Conservation (phyloP, 2,888 invertebrate genomes). For the Euspilapteryx auroguttella region DNA sequence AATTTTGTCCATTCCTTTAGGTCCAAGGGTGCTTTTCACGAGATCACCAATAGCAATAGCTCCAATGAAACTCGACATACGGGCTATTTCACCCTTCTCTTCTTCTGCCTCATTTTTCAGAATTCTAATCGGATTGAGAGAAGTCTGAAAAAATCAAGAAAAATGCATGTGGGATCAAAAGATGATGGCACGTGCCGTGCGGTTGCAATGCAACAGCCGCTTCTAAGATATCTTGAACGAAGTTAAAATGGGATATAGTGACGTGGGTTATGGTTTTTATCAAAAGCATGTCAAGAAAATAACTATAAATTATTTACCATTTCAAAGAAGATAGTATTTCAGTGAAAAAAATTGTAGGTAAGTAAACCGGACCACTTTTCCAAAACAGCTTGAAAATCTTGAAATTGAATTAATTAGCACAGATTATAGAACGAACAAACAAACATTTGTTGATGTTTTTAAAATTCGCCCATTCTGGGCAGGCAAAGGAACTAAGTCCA, state of each 20-base stretch:
- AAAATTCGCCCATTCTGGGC: too few species aligned
- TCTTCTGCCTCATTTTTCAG: conserved; percentile 96
- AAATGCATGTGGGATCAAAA: conserved; percentile 1
- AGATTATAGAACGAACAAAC: too few species aligned
- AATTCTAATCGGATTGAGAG: conserved; percentile 91
- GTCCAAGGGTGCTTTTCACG: conserved; percentile 96
- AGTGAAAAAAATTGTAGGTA: too few species aligned
- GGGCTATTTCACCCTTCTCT: conserved; percentile 96
- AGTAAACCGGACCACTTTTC: too few species aligned
- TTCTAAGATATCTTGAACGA: neutral
- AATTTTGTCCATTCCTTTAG: conserved; percentile 98
- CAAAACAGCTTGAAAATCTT: too few species aligned
- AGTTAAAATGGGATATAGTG: neutral
- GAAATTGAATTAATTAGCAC: too few species aligned
- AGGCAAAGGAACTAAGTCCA: too few species aligned
- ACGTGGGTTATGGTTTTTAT: neutral
- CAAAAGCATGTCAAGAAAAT: too few species aligned
- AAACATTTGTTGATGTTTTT: too few species aligned
- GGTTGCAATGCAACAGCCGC: conserved; percentile 2
- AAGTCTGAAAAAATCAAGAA: conserved; percentile 66
- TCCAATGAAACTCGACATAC: conserved; percentile 96
- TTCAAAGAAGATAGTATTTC: too few species aligned
- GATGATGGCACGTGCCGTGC: conserved; percentile 6
- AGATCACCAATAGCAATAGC: conserved; percentile 99
- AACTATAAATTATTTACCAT: too few species aligned